Base-by-base conservation (phyloP, 92 coral and sea anemone species). In the Paragorgia papillata region DNA sequence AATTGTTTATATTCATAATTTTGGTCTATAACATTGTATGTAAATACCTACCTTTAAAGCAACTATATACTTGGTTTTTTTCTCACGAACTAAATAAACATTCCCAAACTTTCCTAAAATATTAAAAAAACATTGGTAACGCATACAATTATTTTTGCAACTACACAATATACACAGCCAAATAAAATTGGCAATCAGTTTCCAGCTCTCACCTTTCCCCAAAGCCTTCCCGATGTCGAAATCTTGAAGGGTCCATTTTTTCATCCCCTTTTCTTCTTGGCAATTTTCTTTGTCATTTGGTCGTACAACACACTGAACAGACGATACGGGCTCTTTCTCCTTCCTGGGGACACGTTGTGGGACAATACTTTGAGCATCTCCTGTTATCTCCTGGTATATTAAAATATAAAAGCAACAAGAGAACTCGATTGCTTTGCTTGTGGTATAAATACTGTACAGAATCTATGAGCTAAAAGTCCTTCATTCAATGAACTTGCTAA, bases 71-170 rank as follows among this genome's bases (percentile, higher is more conserved):
- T 80, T 87, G 82, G 95, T 95, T 69, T 83, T 80, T 79, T 95
- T 95, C 74, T 95, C 99, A 54, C 99, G 83, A 46, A 97, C 99
- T 21, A 95, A 85, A 58, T 95, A 95, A 60, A 95, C 99, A 86
- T 95, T 95, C 57, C 99, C 99, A 91, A 95, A 95, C 61, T 95
- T 95, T 19, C 99, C 99, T 95, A 71, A 60, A 13, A 24, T 40
- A 56, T n/a, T n/a, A 27, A 63, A 61, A 27, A 14, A 39, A 27
- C 27, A 14, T 19, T 44, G 18, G 2, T 6, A 62, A 27, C 19
- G 39, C n/a, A 14, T 62, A 20, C 9, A n/a, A 25, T 39, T 20
- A 30, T 62, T 62, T 7, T 28, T 62, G 7, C 1, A 51, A 51
- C 7, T 51, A 51, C n/a, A n/a, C n/a, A n/a, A n/a, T n/a, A n/a